Evolutionary conservation across 2,888 invertebrate species (phyloP), one percentile per base, ranked within the genome.

Genomic region (Calameuta idolon): DNA sequence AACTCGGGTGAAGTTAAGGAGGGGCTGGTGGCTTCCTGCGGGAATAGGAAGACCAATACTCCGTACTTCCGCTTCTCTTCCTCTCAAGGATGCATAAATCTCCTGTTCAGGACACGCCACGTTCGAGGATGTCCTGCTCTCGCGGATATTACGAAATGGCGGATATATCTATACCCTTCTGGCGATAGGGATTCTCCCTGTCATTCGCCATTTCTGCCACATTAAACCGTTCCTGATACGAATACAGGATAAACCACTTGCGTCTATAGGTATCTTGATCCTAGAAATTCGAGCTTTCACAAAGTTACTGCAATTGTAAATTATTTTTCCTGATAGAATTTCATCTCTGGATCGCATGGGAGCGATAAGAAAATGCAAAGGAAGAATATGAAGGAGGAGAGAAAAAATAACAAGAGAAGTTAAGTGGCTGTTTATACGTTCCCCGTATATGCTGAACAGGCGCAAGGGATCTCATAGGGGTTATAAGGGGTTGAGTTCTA

Each of bases 61-160:
- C 87, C 86, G 84, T 80, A 86, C 88, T 90, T 90, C 90, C 90
- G 85, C 82, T 80, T 78, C 82, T 82, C 82, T 85, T 87, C 86
- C 85, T 84, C 87, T 84, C 83, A 85, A 86, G 85, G 86, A 82
- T 85, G 88, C 87, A 90, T 91, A 91, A 90, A 91, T 90, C 90
- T 88, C 85, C 83, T 83, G 76, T 79, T 80, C 82, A 78, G 82
- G 78, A 81, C 84, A 76, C 74, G 77, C 84, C 80, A 81, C 79
- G 75, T 78, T 82, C 73, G 78, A 77, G 77, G 79, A 78, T 77
- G 74, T 80, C 79, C 82, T 76, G 73, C 73, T 78, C 81, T 81
- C 82, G 82, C 81, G 84, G 86, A 88, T 87, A 89, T 88, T 88
- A 86, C 86, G 85, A 86, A 88, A 89, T 87, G 83, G 84, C 82